Base-by-base conservation (phyloP, 2,113 vertebrate species). In the Prunella himalayana region DNA sequence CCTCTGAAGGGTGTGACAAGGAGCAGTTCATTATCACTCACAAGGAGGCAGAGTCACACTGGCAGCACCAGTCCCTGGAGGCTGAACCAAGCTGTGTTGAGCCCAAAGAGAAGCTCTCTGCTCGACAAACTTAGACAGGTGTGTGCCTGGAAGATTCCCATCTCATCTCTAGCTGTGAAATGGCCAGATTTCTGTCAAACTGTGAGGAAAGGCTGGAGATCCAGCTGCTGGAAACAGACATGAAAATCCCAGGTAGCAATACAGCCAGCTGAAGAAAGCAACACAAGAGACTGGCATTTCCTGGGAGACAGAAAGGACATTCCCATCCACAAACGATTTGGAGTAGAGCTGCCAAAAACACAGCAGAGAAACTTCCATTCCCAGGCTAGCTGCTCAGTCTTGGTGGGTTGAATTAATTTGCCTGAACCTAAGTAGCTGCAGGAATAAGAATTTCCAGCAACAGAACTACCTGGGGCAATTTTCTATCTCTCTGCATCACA, bases 401-500 rank as follows among this genome's bases (percentile, higher is more conserved):
- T 77, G 63, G 76, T 37, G 41, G 27, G 44, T 78, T 77, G 81
- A 88, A 92, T 83, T 83, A 81, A 94, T 96, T 90, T 83, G 59
- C 47, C 90, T 57, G 71, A 88, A 72, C 37, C 12, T 45, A 80
- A 86, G 60, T 51, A 90, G 86, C 76, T 88, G 76, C 86, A 90
- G 91, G 82, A 94, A 44, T 54, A 44, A 92, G 68, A 93, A 88
- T 79, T 94, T 92, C 76, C 94, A 90, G 80, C 68, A 72, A 57
- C 72, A 86, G 59, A 94, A 81, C 69, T 44, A 94, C 92, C 92
- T 3, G 12, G 80, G 94, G 94, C 88, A 88, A 78, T 75, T 73
- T 92, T 64, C 7, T 63, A 25, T 78, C 91, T 93, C 64, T 75
- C 91, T 92, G 92, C 91, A 94, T 94, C 92, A 64, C 88, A 65